These are phyloP conservation scores for Lithobates sylvaticus DNA, from an alignment of 2,797 vertebrate genomes.

Conservation along the genomic window DNA sequence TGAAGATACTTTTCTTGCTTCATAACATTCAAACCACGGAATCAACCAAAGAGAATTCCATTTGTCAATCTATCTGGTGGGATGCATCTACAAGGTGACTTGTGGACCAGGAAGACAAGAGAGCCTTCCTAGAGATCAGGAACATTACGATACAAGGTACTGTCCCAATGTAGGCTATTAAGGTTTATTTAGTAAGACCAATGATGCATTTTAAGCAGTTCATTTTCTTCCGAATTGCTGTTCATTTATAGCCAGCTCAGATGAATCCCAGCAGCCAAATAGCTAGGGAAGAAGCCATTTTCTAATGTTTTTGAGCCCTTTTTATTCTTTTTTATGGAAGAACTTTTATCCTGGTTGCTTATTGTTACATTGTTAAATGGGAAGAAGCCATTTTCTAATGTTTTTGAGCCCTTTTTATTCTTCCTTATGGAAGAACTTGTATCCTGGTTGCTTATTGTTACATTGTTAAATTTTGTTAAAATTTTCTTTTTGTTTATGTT, in stretches of 20 bases:
- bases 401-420: background rate
- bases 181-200: background rate
- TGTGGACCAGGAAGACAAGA: conserved; percentile 31
- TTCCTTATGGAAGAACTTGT: background rate
- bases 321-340: background rate
- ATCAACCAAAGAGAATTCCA: conserved; percentile 1
- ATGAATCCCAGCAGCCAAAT: background rate
- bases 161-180: background rate
- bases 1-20: background rate
- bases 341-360: background rate
- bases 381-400: background rate
- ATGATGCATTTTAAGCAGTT: background rate
- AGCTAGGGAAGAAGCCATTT: background rate
- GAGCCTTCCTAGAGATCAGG: conserved; percentile 15
- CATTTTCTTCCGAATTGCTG: background rate
- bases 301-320: background rate
- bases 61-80: conserved; percentile 21
- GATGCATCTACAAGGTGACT: conserved; percentile 52
- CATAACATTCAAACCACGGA: background rate
- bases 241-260: background rate
- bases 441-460: background rate
- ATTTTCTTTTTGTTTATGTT: too few relatives aligned
- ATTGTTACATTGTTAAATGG: too few relatives aligned
- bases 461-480: too few relatives aligned
- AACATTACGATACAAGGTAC: conserved; percentile 49